Evolutionary conservation across 2,888 invertebrate species (phyloP), one percentile per base, ranked within the genome.

Genomic region (Hesperia comma): DNA sequence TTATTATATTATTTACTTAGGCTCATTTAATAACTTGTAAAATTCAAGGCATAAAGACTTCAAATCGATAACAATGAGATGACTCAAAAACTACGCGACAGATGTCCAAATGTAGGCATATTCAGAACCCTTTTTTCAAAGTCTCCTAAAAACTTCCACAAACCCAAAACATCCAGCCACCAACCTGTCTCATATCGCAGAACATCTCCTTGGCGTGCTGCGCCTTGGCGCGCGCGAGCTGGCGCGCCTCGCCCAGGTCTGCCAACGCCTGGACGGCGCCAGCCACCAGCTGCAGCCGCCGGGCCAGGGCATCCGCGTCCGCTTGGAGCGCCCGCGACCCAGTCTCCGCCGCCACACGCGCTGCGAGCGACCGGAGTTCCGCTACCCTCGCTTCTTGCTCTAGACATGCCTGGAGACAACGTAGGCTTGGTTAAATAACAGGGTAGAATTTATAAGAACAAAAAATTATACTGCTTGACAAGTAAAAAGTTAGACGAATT

Each of bases 261-360:
- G 96, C 96, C 73, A 97, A 86, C 3, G 94, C 94, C 57, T 95
- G 95, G 7, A 97, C 94, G 0, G 96, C 94, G 69, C 96, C 95
- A 21, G 95, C 94, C 37, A 97, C 96, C 79, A 96, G 95, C 81
- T 96, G 95, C 70, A 97, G 93, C 37, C 95, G 93, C 68, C 95
- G 93, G 51, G 96, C 96, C 61, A 97, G 86, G 0, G 96, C 95
- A 76, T 96, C 96, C 12, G 97, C 95, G 84, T 97, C 97, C 32
- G 95, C 95, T 70, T 96, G 95, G 68, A 97, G 90, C 0, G 96
- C 94, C 4, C 95, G 93, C 33, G 95, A 95, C 14, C 97, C 97
- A 10, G 97, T 96, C 79, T 96, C 96, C 26, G 95, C 94, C 0
- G 97, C 96, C 64, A 97, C 97, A 74, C 95, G 95, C 0, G 96